phyloP scores from a whole-genome alignment of 2,888 invertebrate species.

The Thelaira solivaga region DNA sequence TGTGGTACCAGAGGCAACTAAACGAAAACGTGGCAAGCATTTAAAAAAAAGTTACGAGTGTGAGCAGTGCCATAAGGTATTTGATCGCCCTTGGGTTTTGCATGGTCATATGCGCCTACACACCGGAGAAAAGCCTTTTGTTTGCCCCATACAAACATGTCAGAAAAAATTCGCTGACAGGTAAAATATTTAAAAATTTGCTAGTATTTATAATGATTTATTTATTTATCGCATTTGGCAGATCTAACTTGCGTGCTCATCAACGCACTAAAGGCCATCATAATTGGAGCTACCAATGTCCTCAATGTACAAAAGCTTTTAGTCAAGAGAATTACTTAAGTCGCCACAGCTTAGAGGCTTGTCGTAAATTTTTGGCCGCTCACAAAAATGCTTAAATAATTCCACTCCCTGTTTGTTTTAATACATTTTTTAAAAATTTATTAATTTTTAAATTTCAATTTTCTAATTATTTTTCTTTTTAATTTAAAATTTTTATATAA shows the following conservation, averaged over 20 bases:
- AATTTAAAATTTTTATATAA: no score
- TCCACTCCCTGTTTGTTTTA: background rate
- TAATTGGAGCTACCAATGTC: constrained; percentile 83
- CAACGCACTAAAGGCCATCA: constrained; percentile 85
- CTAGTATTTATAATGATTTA: no score
- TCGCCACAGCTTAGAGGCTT: constrained; percentile 82
- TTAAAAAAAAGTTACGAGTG: constrained; percentile 68
- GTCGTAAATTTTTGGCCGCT: constrained; percentile 79
- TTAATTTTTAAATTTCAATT: background rate
- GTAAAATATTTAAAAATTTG: constrained; percentile 71
- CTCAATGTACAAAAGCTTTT: constrained; percentile 83
- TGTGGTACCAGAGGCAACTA: constrained; percentile 60
- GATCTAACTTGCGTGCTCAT: constrained; percentile 85
- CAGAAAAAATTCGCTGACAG: constrained; percentile 83
- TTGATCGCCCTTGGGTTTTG: constrained; percentile 84
- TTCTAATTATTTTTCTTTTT: background rate
- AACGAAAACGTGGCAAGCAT: constrained; percentile 64
- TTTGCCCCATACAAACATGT: constrained; percentile 81
- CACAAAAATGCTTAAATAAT: constrained; percentile 59
- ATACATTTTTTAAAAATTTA: background rate
- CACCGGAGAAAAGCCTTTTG: constrained; percentile 84
- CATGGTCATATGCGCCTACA: constrained; percentile 83
- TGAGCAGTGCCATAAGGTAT: constrained; percentile 80
- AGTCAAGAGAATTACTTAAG: constrained; percentile 83
- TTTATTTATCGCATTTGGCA: no score